Percentiles rank a stretch among this genome's conserved stretches.
These are phyloP conservation scores for Mus spicilegus DNA, from an alignment of 2,113 vertebrate genomes.

Conservation along the genomic window DNA sequence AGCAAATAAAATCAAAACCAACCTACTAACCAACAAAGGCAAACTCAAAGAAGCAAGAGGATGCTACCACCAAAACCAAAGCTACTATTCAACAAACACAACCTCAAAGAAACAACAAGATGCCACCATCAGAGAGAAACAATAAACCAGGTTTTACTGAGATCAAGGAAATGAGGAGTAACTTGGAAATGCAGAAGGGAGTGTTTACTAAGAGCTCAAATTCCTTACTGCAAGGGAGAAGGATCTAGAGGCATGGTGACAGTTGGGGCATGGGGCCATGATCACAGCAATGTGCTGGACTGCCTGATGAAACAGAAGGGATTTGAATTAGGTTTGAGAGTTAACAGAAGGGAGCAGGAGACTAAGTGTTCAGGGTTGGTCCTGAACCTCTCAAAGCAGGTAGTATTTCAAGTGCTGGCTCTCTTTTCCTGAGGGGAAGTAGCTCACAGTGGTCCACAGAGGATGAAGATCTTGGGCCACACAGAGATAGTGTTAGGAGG, in stretches of 20 bases:
- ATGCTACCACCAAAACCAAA: no score
- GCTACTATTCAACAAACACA: neutral
- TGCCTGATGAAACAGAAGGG: neutral
- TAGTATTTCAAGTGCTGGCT: neutral
- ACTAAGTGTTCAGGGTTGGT: neutral
- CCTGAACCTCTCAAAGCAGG: neutral
- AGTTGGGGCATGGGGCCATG: neutral
- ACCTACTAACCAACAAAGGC: no score
- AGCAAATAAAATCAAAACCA: neutral
- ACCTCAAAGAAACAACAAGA: neutral
- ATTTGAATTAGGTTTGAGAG: neutral
- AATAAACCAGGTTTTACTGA: neutral
- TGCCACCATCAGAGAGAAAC: neutral
- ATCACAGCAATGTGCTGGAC: fast-evolving
- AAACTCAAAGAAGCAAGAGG: no score
- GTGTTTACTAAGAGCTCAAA: neutral
- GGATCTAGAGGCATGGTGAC: no score
- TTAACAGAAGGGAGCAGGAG: neutral
- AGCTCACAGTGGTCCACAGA: neutral
- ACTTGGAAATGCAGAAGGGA: neutral
- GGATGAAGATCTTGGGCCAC: neutral
- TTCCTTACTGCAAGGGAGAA: neutral
- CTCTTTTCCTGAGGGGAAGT: neutral
- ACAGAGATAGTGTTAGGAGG: neutral
- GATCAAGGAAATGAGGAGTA: neutral